Percentiles rank a stretch among this genome's conserved stretches.
Conservation (phyloP, 2,797 vertebrate genomes). For the Kryptolebias ocellatus region DNA sequence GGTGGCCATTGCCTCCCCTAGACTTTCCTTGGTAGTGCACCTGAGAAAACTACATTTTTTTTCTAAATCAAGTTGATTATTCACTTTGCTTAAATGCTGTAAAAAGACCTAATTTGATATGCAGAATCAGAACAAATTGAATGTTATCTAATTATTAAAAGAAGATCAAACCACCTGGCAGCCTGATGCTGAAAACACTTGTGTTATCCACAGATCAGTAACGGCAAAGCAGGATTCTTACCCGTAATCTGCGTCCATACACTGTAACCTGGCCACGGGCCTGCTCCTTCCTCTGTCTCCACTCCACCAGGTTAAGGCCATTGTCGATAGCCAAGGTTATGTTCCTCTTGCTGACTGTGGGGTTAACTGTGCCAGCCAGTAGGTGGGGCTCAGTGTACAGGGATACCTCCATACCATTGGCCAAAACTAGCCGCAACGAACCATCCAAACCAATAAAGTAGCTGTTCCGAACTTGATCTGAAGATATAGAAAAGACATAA, state of each 20-base stretch:
- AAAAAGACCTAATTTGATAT: no score
- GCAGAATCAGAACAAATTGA: no score
- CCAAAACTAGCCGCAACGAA: constrained; percentile 91
- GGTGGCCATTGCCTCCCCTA: no score
- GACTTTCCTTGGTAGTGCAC: no score
- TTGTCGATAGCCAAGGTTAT: constrained; percentile 97
- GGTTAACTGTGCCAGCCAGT: constrained; percentile 95
- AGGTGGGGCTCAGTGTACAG: constrained; percentile 97
- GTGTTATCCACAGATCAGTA: not conserved
- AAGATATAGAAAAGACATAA: constrained; percentile 14
- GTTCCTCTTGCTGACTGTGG: constrained; percentile 95
- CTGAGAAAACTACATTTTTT: no score
- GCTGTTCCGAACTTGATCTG: constrained; percentile 98
- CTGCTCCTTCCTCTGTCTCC: constrained; percentile 97
- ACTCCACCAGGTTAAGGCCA: constrained; percentile 96
- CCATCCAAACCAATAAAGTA: constrained; percentile 96
- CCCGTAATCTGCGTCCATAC: constrained; percentile 94
- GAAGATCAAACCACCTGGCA: not conserved
- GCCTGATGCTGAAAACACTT: not conserved
- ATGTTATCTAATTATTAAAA: not conserved
- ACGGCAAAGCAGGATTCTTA: constrained; percentile 70
- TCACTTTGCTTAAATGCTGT: no score
- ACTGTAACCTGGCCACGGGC: constrained; percentile 95
- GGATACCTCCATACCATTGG: constrained; percentile 98
- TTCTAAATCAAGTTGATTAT: no score